phyloP scores from a whole-genome alignment of 2,113 vertebrate genomes.

The Aptenodytes patagonicus region DNA sequence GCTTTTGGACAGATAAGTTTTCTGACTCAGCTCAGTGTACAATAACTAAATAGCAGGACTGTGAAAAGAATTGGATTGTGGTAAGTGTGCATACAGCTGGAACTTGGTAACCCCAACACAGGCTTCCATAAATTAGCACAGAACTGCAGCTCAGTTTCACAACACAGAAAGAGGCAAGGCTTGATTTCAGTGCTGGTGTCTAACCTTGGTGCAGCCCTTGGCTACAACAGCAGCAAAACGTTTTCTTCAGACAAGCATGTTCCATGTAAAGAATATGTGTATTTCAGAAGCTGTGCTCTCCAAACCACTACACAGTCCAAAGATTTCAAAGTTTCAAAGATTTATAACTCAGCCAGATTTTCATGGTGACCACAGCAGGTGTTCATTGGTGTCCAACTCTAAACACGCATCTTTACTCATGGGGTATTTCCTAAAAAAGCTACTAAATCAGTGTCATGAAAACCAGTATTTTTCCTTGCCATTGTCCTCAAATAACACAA shows the following conservation, averaged over 20 bases:
- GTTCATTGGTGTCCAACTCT: background rate
- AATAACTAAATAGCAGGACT: background rate
- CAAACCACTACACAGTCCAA: background rate
- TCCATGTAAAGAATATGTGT: rapidly evolving
- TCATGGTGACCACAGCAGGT: background rate
- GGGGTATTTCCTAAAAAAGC: background rate
- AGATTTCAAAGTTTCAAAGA: background rate
- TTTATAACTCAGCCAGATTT: background rate
- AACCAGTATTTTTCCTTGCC: background rate
- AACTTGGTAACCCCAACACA: background rate
- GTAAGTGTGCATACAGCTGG: background rate
- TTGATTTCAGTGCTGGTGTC: background rate
- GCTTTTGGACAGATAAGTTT: background rate
- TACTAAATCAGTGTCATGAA: background rate
- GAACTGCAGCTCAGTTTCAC: background rate
- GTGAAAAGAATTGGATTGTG: background rate
- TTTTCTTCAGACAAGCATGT: background rate
- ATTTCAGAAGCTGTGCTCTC: background rate
- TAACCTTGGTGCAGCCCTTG: background rate
- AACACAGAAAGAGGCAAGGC: background rate
- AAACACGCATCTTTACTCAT: background rate
- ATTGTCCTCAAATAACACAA: background rate
- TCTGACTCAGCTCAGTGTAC: background rate
- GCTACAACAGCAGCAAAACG: background rate
- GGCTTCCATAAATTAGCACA: background rate